phyloP scores from a whole-genome alignment of 2,797 vertebrate species.

The Darevskia mixta region DNA sequence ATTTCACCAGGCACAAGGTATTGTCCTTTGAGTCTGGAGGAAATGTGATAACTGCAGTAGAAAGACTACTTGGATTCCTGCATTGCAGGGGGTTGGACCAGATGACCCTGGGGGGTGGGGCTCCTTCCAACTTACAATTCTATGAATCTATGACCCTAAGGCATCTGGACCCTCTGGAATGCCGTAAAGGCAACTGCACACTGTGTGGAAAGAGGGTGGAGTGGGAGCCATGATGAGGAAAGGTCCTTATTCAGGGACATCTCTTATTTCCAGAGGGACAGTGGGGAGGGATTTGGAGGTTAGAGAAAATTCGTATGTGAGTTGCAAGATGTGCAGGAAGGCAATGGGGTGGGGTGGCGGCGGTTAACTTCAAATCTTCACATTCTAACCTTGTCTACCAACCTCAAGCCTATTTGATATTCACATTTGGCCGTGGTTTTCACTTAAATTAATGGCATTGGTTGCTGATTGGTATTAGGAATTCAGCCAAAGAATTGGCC shows the following conservation, averaged over 20 bases:
- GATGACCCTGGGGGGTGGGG: too few species aligned
- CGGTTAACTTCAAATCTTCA: not conserved
- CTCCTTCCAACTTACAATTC: too few species aligned
- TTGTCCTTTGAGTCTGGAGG: not conserved
- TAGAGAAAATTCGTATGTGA: fast-evolving
- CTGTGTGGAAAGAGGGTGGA: too few species aligned
- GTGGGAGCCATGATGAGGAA: not conserved
- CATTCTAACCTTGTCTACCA: not conserved
- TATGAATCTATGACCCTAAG: too few species aligned
- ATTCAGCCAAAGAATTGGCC: not conserved
- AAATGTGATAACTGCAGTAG: not conserved
- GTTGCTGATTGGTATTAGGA: not conserved
- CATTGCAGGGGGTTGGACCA: too few species aligned
- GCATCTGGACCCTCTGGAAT: not conserved
- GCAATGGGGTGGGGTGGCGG: not conserved
- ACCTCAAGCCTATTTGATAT: constrained; percentile 12
- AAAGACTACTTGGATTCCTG: not conserved
- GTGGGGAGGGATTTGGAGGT: not conserved
- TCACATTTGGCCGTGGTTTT: constrained; percentile 22
- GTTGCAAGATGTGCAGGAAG: not conserved
- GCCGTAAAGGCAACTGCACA: not conserved
- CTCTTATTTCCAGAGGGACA: not conserved
- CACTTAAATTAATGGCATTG: constrained; percentile 47
- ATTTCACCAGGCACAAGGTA: not conserved
- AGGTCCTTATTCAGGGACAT: not conserved